Percentiles rank a stretch among this genome's conserved stretches.
phyloP scores from a whole-genome alignment of 2,888 invertebrate genomes.

The Bruchidius siliquastri region DNA sequence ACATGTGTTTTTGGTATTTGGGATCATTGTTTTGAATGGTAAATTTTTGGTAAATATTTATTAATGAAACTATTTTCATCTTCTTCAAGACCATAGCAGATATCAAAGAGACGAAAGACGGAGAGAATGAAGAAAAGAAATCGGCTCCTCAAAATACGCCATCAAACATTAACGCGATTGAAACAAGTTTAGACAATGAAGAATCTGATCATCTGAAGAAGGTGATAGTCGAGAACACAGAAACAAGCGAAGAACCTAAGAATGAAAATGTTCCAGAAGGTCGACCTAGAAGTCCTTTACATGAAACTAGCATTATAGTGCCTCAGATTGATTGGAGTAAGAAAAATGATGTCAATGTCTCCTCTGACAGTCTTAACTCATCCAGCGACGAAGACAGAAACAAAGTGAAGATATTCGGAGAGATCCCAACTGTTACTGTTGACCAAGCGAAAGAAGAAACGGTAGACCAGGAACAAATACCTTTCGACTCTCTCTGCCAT shows the following conservation, averaged over 20 bases:
- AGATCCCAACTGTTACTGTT: conserved; percentile 32
- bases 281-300: conserved; percentile 58
- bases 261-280: conserved; percentile 45
- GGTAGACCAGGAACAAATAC: conserved; percentile 36
- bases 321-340: conserved; percentile 58
- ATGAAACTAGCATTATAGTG: conserved; percentile 61
- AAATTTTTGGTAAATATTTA: not conserved
- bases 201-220: not conserved
- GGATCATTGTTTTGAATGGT: not conserved
- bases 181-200: not conserved
- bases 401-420: conserved; percentile 26
- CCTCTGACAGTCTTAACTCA: conserved; percentile 54
- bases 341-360: conserved; percentile 39
- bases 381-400: conserved; percentile 30
- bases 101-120: not conserved
- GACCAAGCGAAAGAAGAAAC: conserved; percentile 47
- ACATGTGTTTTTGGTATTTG: not conserved
- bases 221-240: not conserved
- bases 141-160: not conserved
- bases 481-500: conserved; percentile 39
- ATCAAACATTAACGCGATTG: not conserved
- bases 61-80: not conserved
- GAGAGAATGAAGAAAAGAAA: not conserved
- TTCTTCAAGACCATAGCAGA: not conserved
- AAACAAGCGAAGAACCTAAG: conserved; percentile 1